Evolutionary conservation across 1,140 invertebrate species (phyloP).

Genomic region (Calosoma granatense): DNA sequence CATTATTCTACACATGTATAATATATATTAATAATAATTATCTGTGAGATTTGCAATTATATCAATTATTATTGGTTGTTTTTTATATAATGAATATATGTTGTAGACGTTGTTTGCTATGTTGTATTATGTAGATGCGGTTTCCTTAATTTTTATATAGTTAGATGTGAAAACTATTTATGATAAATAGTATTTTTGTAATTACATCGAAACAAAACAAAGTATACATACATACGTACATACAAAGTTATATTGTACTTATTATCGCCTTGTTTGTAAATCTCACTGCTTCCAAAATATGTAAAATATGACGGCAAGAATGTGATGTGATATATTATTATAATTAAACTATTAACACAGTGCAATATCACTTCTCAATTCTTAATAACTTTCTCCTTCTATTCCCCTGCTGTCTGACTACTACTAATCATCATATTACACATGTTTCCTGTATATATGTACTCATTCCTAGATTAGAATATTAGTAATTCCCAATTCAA

Average conservation of each 20-base stretch:
- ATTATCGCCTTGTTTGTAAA: constrained; percentile 3
- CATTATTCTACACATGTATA: not conserved
- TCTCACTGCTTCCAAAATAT: constrained; percentile 6
- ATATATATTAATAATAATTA: not conserved
- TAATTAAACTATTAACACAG: not conserved
- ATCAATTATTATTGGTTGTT: not conserved
- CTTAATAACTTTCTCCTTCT: too few species aligned
- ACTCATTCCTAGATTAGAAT: too few species aligned
- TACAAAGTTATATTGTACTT: constrained; percentile 7
- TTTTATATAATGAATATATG: not conserved
- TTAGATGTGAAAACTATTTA: constrained; percentile 8
- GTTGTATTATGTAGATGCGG: not conserved
- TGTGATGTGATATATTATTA: not conserved
- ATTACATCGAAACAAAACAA: not conserved
- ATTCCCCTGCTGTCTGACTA: too few species aligned
- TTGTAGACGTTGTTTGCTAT: not conserved
- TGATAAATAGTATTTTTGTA: constrained; percentile 6
- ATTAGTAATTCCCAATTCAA: too few species aligned
- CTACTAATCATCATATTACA: too few species aligned
- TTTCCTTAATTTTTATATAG: not conserved
- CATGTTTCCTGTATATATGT: too few species aligned
- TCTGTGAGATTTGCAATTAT: constrained; percentile 7
- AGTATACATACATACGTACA: constrained; percentile 3
- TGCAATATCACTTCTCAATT: not conserved
- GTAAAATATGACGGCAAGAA: not conserved